Base-by-base conservation (phyloP, 2,888 invertebrate genomes). In the Archaeoteleia sp. region DNA sequence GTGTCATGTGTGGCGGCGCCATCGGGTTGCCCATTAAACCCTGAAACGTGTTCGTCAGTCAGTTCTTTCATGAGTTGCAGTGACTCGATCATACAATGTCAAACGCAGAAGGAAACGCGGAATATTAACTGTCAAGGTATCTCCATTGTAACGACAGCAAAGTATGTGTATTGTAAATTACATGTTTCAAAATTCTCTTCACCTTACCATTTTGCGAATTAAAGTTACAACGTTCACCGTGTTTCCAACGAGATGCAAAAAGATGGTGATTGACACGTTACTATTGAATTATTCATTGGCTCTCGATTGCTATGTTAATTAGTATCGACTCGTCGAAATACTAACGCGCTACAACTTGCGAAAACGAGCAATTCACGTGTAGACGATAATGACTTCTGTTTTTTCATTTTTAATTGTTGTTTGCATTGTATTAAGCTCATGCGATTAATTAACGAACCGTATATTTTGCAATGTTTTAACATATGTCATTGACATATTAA, bases 1-100 rank as follows among this genome's bases (percentile, higher is more conserved):
- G 83, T 71, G 82, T 74, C 77, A 84, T 83, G 67, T 83, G 84
- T 37, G 82, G 79, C 65, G 82, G 80, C 71, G 79, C 80, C 84
- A 85, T 84, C 45, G 81, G 78, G 67, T 75, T 83, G 32, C 80
- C 74, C 79, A 85, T 84, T 75, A 85, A 72, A 63, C 72, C 75
- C 84, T 84, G 70, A 46, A 74, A 62, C 42, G 17, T 53, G 35
- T 54, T 54, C 30, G 43, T 49, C 48, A 43, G 49, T 49, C 20
- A 49, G 30, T 32, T 55, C 55, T 42, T 63, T 63, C 43, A 43
- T 43, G 25, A 27, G 43, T 29, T 15, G 14, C 12, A 43, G 29
- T 43, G 27, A 25, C 43, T 43, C 30, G 30, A 43, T 29, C 29
- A 14, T 30, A 9, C 15, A n/a, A 29, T 29, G 43, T 29, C 15